phyloP scores from a whole-genome alignment of 2,797 vertebrate species.

The Clarias platycephalus region DNA sequence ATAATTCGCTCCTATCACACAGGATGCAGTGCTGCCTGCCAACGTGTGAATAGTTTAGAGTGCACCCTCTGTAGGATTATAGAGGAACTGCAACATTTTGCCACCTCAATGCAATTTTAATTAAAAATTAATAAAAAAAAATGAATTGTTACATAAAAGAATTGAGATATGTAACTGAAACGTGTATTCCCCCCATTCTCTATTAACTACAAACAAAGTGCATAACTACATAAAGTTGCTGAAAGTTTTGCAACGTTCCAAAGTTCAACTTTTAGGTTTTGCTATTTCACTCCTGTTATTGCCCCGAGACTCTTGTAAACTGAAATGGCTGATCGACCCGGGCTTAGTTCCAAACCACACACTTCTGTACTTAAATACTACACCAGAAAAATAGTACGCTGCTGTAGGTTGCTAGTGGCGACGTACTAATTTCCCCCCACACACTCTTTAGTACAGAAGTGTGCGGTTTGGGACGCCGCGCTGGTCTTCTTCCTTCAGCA shows the following conservation, averaged over 20 bases:
- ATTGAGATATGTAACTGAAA: too few species aligned
- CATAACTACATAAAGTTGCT: neutral
- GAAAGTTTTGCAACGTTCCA: neutral
- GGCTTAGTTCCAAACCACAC: conserved; percentile 20
- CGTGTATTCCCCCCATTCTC: too few species aligned
- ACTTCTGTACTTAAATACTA: neutral
- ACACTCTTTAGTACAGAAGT: conserved; percentile 1
- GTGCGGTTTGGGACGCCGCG: conserved; percentile 28
- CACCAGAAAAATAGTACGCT: neutral
- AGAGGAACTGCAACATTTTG: too few species aligned
- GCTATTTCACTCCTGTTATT: too few species aligned
- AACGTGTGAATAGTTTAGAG: too few species aligned
- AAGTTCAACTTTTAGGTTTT: neutral
- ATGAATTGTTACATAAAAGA: too few species aligned
- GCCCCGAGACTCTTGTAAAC: too few species aligned
- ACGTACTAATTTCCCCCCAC: neutral
- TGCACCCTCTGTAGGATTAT: too few species aligned
- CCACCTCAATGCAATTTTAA: too few species aligned
- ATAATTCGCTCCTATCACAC: too few species aligned
- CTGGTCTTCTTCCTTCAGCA: conserved; percentile 63
- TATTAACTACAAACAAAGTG: neutral
- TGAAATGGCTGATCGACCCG: conserved; percentile 9
- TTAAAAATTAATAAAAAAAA: too few species aligned
- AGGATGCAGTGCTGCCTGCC: too few species aligned
- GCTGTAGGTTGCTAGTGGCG: neutral